Base-by-base conservation (phyloP, 2,888 invertebrate genomes). In the Diaprepes abbreviatus region DNA sequence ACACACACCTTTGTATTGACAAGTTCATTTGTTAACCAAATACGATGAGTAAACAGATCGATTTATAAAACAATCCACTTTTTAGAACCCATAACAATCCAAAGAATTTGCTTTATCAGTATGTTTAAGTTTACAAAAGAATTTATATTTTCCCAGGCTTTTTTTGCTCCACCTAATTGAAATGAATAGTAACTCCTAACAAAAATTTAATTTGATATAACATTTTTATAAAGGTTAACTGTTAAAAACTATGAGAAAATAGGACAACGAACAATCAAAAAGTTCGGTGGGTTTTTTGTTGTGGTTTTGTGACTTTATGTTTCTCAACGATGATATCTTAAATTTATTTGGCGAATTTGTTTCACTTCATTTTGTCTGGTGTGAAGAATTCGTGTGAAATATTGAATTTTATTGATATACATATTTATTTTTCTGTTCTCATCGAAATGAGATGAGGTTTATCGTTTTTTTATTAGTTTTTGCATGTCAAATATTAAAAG, bases 11-110 rank as follows among this genome's bases (percentile, higher is more conserved):
- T 66, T 66, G 66, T 66, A 66, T 66, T 38, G 66, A 59, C 66
- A 66, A 66, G 66, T 66, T 66, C 66, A 66, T 66, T 66, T 66
- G 66, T 66, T 66, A 66, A 66, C 66, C 66, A 66, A 66, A 66
- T 59, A 66, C 59, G n/a, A 52, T 31, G 36, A 59, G 66, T 54
- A 66, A 66, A 66, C 66, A 66, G 59, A 66, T 66, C 66, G 59
- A 66, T 66, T 66, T 66, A 66, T 66, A 66, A 66, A 66, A 66
- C 66, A 66, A 66, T 66, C 40, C 59, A 66, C 66, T 66, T 66
- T 66, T 66, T 66, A 59, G 66, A 66, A 66, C 66, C 52, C 59
- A 59, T 52, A 66, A 66, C 52, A 19, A 66, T 59, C 66, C 59
- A 16, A 66, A 59, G 66, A 66, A 66, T 66, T 66, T 40, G 59